Evolutionary conservation across 2,888 invertebrate species (phyloP), one percentile per base, ranked within the genome.

Genomic region (Pseudococcus longispinus): DNA sequence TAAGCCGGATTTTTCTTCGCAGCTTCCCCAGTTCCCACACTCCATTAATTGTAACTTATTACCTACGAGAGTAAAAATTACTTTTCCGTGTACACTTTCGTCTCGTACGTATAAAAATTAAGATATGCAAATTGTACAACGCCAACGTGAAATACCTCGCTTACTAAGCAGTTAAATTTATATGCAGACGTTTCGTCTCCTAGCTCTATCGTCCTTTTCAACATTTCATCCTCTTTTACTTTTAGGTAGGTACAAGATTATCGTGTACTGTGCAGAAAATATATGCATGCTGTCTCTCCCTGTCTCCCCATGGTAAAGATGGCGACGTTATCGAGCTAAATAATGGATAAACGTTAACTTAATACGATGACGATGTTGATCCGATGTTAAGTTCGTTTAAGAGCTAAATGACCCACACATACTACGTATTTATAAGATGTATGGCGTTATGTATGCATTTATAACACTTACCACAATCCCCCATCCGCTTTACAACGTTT

Each of bases 161-260:
- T 70, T 70, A 70, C 70, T 70, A 70, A 70, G 70, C 70, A 70
- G 70, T 26, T 70, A 70, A 70, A 70, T 70, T 70, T 70, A 70
- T 70, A 70, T 70, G 70, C 70, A 70, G 70, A 70, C 70, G 29
- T 29, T 70, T 70, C 70, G 29, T 70, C 70, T 70, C 70, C 70
- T 29, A 3, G 4, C 11, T 26, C 29, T 8, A 9, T 60, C 1
- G 13, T 26, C 26, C 15, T 26, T n/a, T 51, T 51, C 65, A 65
- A 15, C 65, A 65, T 11, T 11, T 65, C 23, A 3, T 65, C 29
- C 18, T 15, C 37, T 37, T 37, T 37, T 37, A 37, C 8, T 37
- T 37, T 37, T 20, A 60, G 60, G 8, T 51, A 65, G n/a, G n/a
- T 70, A 70, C 4, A 70, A 70, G 29, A 70, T 70, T 29, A 60